Conservation (phyloP, 2,113 vertebrate genomes). For the Pelecanus crispus region DNA sequence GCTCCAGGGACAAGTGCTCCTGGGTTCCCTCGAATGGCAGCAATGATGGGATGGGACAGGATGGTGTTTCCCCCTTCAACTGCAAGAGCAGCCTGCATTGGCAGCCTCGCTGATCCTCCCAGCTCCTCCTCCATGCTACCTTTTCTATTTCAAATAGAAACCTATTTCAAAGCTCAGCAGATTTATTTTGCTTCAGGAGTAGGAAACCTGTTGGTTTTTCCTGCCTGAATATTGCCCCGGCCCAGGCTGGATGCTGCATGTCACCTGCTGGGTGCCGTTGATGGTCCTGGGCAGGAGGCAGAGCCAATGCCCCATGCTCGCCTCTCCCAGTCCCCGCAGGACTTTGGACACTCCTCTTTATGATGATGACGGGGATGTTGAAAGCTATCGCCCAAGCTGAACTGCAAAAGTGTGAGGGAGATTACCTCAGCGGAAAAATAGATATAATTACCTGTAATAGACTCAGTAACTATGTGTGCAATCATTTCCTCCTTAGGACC, state of each 20-base stretch:
- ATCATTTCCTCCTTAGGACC: not conserved
- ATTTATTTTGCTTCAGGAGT: not conserved
- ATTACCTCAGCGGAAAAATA: not conserved
- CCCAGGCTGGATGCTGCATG: not conserved
- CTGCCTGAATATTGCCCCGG: not conserved
- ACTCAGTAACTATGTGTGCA: not conserved
- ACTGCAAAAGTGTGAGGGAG: not conserved
- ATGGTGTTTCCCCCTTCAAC: not conserved
- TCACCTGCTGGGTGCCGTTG: fast-evolving
- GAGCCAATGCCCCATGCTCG: fast-evolving
- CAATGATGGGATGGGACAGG: not conserved
- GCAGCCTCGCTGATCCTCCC: not conserved
- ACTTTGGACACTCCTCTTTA: constrained; percentile 21
- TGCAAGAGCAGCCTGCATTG: not conserved
- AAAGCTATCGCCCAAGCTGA: constrained; percentile 11
- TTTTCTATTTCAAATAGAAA: not conserved
- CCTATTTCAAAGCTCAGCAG: not conserved
- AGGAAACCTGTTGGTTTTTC: not conserved
- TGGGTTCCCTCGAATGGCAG: fast-evolving
- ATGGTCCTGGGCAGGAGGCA: not conserved
- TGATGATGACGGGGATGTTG: not conserved
- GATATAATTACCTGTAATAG: not conserved
- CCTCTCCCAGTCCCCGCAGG: not conserved
- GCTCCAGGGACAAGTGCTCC: not conserved
- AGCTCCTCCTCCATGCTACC: not conserved